phyloP scores from a whole-genome alignment of 2,888 invertebrate species.

The Gerris lacustris region DNA sequence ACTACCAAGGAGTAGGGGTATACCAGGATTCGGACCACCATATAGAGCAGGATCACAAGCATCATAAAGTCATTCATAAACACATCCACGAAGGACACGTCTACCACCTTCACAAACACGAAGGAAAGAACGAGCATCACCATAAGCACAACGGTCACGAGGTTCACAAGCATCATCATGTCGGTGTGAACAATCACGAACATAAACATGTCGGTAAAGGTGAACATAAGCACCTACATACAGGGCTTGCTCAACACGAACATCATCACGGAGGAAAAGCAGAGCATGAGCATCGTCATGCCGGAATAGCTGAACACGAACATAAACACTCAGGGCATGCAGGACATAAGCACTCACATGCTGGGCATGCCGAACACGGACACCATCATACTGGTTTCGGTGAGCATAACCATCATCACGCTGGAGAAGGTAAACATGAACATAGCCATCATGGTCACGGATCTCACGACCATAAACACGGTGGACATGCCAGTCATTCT shows the following conservation, averaged over 20 bases:
- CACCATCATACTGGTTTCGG: constrained; percentile 8
- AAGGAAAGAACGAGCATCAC: constrained; percentile 35
- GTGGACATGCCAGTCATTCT: background rate
- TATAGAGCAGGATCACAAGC: background rate
- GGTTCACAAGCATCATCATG: constrained; percentile 25
- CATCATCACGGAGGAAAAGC: constrained; percentile 39
- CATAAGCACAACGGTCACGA: constrained; percentile 25
- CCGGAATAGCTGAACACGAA: constrained; percentile 20
- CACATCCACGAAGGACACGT: constrained; percentile 42
- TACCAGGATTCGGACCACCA: background rate
- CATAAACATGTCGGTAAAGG: constrained; percentile 31
- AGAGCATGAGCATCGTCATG: constrained; percentile 41
- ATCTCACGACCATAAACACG: background rate
- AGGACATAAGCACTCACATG: constrained; percentile 19
- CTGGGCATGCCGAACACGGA: constrained; percentile 14
- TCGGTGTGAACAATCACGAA: constrained; percentile 25
- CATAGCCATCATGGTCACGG: background rate
- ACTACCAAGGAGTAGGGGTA: background rate
- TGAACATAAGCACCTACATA: constrained; percentile 42
- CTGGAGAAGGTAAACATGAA: background rate
- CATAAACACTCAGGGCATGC: constrained; percentile 23
- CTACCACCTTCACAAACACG: constrained; percentile 38
- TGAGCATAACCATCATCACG: background rate
- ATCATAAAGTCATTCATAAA: constrained; percentile 19
- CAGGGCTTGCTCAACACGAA: constrained; percentile 38